Evolutionary conservation across 1,140 invertebrate species (phyloP).

Genomic region (Platorchestia sp.): DNA sequence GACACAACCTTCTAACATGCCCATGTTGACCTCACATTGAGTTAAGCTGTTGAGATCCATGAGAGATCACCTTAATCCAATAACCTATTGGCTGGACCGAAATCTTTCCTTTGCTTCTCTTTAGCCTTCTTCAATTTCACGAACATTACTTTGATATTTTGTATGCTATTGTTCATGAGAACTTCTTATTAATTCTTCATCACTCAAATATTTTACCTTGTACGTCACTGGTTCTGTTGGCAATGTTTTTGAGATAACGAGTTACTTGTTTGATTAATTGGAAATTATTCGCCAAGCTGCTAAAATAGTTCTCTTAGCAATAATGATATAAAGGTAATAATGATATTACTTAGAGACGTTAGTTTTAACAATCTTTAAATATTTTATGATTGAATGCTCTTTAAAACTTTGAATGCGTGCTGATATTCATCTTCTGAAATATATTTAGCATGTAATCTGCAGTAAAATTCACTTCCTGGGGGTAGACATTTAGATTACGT

Average conservation of each 20-base stretch:
- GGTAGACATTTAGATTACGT: background rate
- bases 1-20: no score
- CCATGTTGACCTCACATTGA: no score
- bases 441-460: background rate
- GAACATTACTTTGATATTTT: no score
- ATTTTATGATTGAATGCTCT: background rate
- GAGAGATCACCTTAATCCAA: no score
- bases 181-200: background rate
- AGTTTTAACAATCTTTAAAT: background rate
- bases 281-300: no score
- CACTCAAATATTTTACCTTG: background rate
- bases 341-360: background rate
- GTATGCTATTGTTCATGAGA: no score
- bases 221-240: background rate
- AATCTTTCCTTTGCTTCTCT: no score
- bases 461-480: background rate
- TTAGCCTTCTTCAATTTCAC: no score
- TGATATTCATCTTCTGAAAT: constrained; percentile 16
- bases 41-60: no score
- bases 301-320: background rate
- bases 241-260: no score
- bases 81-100: no score
- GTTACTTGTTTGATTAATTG: no score
- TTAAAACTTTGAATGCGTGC: background rate
- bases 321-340: background rate